Conservation (phyloP, 2,888 invertebrate genomes). For the Blomia tropicalis region DNA sequence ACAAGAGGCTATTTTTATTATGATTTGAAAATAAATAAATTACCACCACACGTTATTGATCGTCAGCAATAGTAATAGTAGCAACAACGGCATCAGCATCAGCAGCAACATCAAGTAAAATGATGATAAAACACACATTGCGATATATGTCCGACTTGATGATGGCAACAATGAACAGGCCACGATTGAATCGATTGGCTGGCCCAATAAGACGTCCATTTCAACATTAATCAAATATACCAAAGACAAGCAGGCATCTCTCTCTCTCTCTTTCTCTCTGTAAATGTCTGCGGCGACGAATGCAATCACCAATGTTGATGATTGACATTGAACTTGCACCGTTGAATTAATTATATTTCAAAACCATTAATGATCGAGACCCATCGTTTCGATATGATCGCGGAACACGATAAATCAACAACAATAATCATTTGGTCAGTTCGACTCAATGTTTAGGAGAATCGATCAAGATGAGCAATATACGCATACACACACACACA, state of each 20-base stretch:
- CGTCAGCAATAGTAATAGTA: not conserved
- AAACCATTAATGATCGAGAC: too few species aligned
- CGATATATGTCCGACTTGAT: too few species aligned
- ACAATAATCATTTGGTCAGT: not conserved
- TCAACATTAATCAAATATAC: not conserved
- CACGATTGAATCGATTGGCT: not conserved
- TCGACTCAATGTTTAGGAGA: not conserved
- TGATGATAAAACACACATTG: not conserved
- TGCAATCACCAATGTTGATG: not conserved
- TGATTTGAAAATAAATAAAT: too few species aligned
- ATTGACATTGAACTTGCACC: not conserved
- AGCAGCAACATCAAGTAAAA: not conserved
- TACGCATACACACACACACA: too few species aligned
- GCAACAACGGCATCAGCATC: not conserved
- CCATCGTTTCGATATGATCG: too few species aligned
- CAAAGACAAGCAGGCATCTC: too few species aligned
- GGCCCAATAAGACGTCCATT: not conserved
- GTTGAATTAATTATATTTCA: not conserved
- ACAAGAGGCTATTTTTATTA: slow-evolving; percentile 14
- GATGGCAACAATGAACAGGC: too few species aligned
- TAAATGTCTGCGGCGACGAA: too few species aligned
- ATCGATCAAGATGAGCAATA: not conserved
- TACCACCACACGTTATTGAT: not conserved
- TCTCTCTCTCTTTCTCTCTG: too few species aligned
- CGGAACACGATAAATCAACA: not conserved